These are phyloP conservation scores for Glaucopsyche alexis DNA, from an alignment of 2,888 invertebrate genomes.

Conservation along the genomic window DNA sequence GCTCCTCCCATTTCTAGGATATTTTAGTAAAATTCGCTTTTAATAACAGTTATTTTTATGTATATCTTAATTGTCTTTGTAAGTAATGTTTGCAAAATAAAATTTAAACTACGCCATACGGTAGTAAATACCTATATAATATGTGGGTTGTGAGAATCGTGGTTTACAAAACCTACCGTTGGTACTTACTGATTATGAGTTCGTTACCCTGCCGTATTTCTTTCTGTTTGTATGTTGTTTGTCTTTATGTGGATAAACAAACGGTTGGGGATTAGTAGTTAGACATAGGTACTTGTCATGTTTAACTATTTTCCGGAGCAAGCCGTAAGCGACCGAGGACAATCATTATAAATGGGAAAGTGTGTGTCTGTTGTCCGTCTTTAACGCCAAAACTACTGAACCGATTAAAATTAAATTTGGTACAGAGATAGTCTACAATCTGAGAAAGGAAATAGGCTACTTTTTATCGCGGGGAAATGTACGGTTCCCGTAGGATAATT, in stretches of 20 bases:
- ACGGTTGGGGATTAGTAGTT: too few relatives aligned
- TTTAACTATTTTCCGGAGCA: too few relatives aligned
- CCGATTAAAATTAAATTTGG: too few relatives aligned
- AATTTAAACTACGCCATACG: background rate
- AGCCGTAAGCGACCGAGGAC: too few relatives aligned
- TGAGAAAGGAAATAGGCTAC: too few relatives aligned
- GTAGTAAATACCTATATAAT: background rate
- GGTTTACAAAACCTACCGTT: background rate
- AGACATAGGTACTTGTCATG: too few relatives aligned
- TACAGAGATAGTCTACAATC: too few relatives aligned
- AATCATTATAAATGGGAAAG: too few relatives aligned
- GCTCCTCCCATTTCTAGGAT: background rate
- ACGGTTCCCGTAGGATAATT: too few relatives aligned
- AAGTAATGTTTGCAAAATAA: background rate
- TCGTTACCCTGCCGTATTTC: constrained; percentile 8
- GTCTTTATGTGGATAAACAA: background rate
- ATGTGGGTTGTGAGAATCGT: constrained; percentile 3
- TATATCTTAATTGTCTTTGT: background rate
- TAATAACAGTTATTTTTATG: background rate
- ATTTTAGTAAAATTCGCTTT: background rate
- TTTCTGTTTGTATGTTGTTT: background rate
- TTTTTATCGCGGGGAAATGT: too few relatives aligned
- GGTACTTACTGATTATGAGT: constrained; percentile 5
- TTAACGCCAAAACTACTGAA: too few relatives aligned
- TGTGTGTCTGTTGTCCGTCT: too few relatives aligned